Evolutionary conservation across 2,797 vertebrate species (phyloP).

Genomic region (Nannoperca australis): DNA sequence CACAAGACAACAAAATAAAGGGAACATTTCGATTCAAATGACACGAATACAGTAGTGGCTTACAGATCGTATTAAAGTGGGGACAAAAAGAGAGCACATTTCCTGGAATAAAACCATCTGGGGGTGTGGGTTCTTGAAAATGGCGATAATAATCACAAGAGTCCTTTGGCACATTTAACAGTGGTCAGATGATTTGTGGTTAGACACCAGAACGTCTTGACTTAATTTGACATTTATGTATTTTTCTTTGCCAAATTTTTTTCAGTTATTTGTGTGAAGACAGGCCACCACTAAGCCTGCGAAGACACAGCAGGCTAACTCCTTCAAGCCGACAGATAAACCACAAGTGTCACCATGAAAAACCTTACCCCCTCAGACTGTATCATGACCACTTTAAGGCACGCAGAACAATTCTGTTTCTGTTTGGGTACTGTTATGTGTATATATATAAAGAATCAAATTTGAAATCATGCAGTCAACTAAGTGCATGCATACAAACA

Average conservation of each 20-base stretch:
- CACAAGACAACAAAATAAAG: neutral
- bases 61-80: neutral
- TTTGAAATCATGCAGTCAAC: slow-evolving; percentile 6
- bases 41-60: neutral
- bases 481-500: neutral
- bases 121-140: neutral
- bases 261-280: slow-evolving; percentile 35
- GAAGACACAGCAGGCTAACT: slow-evolving; percentile 23
- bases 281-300: slow-evolving; percentile 18
- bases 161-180: slow-evolving; percentile 1
- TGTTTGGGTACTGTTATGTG: slow-evolving; percentile 12
- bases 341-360: slow-evolving; percentile 13
- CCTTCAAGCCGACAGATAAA: slow-evolving; percentile 25
- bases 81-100: slow-evolving; percentile 5
- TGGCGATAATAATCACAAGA: slow-evolving; percentile 20
- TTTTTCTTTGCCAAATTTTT: slow-evolving; percentile 30
- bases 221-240: slow-evolving; percentile 35
- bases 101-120: slow-evolving; percentile 2
- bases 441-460: neutral
- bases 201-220: slow-evolving; percentile 34
- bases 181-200: slow-evolving; percentile 23
- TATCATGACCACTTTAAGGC: slow-evolving; percentile 30
- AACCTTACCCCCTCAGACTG: slow-evolving; percentile 20
- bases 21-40: neutral
- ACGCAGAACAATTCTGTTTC: slow-evolving; percentile 23